phyloP scores from a whole-genome alignment of 2,113 vertebrate genomes.

The Oryzias javanicus region DNA sequence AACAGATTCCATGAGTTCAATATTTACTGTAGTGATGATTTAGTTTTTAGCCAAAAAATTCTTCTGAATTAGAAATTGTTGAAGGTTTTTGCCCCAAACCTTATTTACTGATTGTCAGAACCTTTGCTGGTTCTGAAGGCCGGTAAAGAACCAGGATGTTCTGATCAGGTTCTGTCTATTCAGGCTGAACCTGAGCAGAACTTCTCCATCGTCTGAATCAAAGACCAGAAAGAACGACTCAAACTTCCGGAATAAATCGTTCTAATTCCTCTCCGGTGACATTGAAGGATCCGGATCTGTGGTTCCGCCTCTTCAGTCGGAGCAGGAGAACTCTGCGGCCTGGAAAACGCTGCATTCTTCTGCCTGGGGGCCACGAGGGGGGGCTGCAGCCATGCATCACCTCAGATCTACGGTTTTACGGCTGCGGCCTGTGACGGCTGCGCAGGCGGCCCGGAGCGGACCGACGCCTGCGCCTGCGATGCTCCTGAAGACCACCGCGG shows the following conservation, averaged over 20 bases:
- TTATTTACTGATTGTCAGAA: too few relatives aligned
- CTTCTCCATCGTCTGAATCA: too few relatives aligned
- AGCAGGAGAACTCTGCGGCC: not conserved
- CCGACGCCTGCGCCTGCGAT: constrained; percentile 74
- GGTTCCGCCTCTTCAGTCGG: not conserved
- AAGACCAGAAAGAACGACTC: not conserved
- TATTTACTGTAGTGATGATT: too few relatives aligned
- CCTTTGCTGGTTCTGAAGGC: too few relatives aligned
- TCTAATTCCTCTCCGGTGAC: not conserved
- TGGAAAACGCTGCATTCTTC: constrained; percentile 5
- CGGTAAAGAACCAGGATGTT: too few relatives aligned
- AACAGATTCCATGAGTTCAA: too few relatives aligned
- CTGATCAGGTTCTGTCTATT: too few relatives aligned
- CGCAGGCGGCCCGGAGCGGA: constrained; percentile 79
- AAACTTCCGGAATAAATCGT: not conserved
- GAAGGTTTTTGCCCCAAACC: too few relatives aligned
- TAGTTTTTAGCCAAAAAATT: too few relatives aligned
- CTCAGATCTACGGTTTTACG: constrained; percentile 88
- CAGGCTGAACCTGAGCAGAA: too few relatives aligned
- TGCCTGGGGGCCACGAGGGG: constrained; percentile 11
- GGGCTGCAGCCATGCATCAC: constrained; percentile 83
- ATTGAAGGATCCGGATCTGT: not conserved
- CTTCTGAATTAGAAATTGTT: too few relatives aligned
- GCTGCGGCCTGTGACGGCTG: constrained; percentile 83
- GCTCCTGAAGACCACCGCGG: constrained; percentile 78